Evolutionary conservation across 2,113 vertebrate genomes (phyloP).

Genomic region (Conger conger): DNA sequence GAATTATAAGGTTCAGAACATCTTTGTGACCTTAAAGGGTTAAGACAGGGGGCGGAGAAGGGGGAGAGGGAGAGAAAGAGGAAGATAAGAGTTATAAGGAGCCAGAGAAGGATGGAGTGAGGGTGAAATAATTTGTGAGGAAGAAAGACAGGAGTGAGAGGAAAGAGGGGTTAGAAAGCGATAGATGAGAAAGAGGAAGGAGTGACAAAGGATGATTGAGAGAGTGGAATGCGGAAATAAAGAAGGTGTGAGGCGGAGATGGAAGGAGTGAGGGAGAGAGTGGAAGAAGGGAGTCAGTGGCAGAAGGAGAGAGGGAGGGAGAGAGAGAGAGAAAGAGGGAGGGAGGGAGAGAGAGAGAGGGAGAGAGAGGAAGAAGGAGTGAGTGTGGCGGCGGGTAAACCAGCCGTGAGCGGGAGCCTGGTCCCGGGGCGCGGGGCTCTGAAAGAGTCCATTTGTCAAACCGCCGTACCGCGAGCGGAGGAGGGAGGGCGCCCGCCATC

Average conservation of each 20-base stretch:
- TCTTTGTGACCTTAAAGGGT: too few species aligned
- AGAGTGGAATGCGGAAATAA: slow-evolving; percentile 37
- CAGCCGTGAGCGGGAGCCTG: slow-evolving; percentile 65
- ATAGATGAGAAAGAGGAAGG: slow-evolving; percentile 34
- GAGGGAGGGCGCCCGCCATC: slow-evolving; percentile 45
- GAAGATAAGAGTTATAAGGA: neutral
- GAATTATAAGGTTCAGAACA: too few species aligned
- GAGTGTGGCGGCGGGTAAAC: slow-evolving; percentile 71
- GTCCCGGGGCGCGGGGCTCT: slow-evolving; percentile 59
- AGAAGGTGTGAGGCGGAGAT: too few species aligned
- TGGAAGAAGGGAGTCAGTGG: too few species aligned
- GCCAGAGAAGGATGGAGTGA: neutral
- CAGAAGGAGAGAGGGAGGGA: neutral
- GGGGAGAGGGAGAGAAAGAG: neutral
- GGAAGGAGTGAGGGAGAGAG: too few species aligned
- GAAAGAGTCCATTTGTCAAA: slow-evolving; percentile 76
- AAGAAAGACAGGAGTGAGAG: too few species aligned
- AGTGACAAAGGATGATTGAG: too few species aligned
- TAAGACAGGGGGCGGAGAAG: neutral
- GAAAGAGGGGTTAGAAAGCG: too few species aligned
- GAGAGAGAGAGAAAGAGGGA: neutral
- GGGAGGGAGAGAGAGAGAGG: too few species aligned
- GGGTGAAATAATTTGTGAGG: neutral
- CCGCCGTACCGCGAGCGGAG: slow-evolving; percentile 41
- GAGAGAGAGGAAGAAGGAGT: slow-evolving; percentile 53